These are phyloP conservation scores for Castor canadensis DNA, from an alignment of 2,113 vertebrate species.

Conservation along the genomic window DNA sequence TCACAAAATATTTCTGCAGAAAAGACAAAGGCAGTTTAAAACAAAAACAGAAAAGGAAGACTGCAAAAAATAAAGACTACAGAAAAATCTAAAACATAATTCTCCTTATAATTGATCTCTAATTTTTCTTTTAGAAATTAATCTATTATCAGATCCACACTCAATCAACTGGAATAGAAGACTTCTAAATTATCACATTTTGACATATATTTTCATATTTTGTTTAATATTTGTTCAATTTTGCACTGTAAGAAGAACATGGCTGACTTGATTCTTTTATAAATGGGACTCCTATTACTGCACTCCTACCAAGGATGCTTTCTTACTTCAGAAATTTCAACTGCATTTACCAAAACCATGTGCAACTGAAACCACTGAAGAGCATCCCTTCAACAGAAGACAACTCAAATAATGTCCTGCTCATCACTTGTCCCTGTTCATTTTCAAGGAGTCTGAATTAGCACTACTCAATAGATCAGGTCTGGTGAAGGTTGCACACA, in stretches of 20 bases:
- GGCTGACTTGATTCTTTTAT: neutral
- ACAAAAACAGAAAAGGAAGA: neutral
- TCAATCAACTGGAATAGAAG: neutral
- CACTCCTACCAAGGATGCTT: neutral
- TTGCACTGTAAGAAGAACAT: neutral
- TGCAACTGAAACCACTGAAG: neutral
- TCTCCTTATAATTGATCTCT: neutral
- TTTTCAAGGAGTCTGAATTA: neutral
- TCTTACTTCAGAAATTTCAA: neutral
- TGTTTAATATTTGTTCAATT: neutral
- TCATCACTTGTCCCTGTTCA: neutral
- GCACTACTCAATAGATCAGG: neutral
- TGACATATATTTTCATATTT: neutral
- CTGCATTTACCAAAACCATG: neutral
- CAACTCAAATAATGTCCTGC: neutral
- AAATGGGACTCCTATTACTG: neutral
- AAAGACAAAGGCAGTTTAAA: neutral
- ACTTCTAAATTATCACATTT: neutral
- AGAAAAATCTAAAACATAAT: neutral
- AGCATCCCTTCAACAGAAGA: slow-evolving; percentile 11
- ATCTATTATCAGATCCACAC: neutral
- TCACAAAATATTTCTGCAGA: slow-evolving; percentile 32
- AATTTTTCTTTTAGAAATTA: neutral
- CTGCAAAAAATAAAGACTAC: neutral
- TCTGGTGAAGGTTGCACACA: neutral